Percentiles rank a stretch among this genome's conserved stretches.
These are phyloP conservation scores for Australoheros scitulus DNA, from an alignment of 2,113 vertebrate species.

Conservation along the genomic window DNA sequence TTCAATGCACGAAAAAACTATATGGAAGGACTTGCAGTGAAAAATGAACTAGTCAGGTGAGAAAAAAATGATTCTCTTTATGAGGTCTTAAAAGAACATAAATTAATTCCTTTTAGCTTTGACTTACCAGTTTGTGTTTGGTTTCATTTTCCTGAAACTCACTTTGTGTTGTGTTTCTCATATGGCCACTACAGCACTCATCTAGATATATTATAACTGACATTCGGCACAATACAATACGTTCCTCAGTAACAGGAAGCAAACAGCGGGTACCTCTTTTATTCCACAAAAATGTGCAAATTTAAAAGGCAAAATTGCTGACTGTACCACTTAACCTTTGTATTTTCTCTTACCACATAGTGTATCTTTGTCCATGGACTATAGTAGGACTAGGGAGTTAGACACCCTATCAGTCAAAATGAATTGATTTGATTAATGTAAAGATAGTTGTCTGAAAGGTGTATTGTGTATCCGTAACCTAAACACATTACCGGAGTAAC, in stretches of 20 bases:
- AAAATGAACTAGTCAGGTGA: constrained; percentile 89
- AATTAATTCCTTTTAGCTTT: not conserved
- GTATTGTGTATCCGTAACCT: constrained; percentile 68
- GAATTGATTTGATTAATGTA: constrained; percentile 78
- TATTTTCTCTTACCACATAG: not conserved
- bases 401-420: constrained; percentile 61
- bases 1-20: constrained; percentile 89
- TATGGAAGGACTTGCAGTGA: constrained; percentile 81
- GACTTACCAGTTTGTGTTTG: not conserved
- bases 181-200: not conserved
- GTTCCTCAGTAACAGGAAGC: not conserved
- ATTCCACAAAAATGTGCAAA: not conserved
- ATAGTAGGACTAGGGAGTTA: not conserved
- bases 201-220: not conserved
- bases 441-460: constrained; percentile 67
- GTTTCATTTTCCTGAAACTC: not conserved
- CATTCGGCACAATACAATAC: not conserved
- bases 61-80: constrained; percentile 15
- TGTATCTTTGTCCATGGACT: not conserved
- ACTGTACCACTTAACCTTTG: not conserved
- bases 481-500: not conserved
- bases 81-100: not conserved
- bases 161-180: not conserved
- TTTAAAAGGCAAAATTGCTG: not conserved
- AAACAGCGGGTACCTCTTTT: not conserved